Conservation (phyloP, 2,888 invertebrate species). For the Drosophila yooni region DNA sequence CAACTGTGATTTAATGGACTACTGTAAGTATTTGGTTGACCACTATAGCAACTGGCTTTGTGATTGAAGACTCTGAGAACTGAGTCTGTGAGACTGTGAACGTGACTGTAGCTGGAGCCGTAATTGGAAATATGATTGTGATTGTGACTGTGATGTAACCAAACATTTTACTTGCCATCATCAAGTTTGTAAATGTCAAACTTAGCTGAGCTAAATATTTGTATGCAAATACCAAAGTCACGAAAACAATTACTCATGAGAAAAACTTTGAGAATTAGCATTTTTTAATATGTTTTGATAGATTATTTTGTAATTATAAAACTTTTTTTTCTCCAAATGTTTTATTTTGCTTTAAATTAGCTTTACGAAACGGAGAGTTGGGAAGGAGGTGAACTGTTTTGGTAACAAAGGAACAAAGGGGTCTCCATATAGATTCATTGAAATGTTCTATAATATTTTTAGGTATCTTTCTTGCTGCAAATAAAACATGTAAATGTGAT, state of each 20-base stretch:
- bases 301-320: neutral
- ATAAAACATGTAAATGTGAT: neutral
- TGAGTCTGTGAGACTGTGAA: neutral
- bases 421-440: neutral
- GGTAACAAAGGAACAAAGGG: too few relatives aligned
- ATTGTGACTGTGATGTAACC: neutral
- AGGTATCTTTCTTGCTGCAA: neutral
- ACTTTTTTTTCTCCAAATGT: neutral
- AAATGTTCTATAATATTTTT: neutral
- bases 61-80: neutral
- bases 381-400: neutral
- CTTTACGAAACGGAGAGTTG: neutral
- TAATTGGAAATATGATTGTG: neutral
- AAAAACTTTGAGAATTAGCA: neutral
- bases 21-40: neutral
- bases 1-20: neutral
- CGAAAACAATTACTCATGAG: neutral
- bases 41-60: neutral
- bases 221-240: conserved; percentile 1
- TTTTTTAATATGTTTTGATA: neutral
- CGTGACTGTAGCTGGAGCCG: neutral
- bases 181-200: conserved; percentile 1
- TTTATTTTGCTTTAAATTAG: neutral
- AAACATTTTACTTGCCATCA: too few relatives aligned
- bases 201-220: neutral